Percentiles rank a stretch among this genome's conserved stretches.
Conservation (phyloP, 2,888 invertebrate genomes). For the Ochropleura plecta region DNA sequence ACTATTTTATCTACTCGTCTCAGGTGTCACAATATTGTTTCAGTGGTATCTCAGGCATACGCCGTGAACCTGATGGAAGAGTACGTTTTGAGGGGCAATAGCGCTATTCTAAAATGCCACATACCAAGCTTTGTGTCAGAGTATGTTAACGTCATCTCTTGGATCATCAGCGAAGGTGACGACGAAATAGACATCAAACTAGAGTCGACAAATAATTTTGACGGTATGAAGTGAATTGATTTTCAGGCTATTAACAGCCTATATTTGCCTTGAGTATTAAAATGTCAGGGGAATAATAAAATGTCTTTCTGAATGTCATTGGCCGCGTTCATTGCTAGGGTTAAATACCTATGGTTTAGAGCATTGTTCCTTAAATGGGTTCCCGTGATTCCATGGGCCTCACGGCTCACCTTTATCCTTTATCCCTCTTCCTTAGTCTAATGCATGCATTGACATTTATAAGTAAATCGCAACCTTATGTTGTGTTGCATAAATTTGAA, state of each 20-base stretch:
- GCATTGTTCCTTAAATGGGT: constrained; percentile 75
- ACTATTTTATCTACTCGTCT: constrained; percentile 36
- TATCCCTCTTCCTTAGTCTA: constrained; percentile 91
- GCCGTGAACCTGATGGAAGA: constrained; percentile 98
- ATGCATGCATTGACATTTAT: constrained; percentile 85
- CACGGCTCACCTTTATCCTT: constrained; percentile 90
- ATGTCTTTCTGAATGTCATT: constrained; percentile 22
- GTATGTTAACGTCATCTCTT: constrained; percentile 95
- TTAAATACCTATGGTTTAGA: constrained; percentile 70
- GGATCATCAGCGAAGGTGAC: constrained; percentile 94
- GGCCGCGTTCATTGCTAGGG: constrained; percentile 37
- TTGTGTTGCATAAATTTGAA: constrained; percentile 72
- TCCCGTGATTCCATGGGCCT: constrained; percentile 90
- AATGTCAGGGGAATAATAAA: constrained; percentile 21
- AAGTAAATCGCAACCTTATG: constrained; percentile 87
- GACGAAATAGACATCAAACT: constrained; percentile 87
- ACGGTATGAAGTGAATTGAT: constrained; percentile 78
- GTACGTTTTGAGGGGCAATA: constrained; percentile 97
- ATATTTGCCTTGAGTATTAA: constrained; percentile 42
- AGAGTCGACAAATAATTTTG: constrained; percentile 79
- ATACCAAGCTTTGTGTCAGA: constrained; percentile 98
- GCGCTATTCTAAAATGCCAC: constrained; percentile 97
- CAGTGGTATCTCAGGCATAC: constrained; percentile 97
- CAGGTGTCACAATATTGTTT: constrained; percentile 82
- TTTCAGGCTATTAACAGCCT: constrained; percentile 56